Conservation (phyloP, 2,888 invertebrate genomes). For the Dasypolia templi region DNA sequence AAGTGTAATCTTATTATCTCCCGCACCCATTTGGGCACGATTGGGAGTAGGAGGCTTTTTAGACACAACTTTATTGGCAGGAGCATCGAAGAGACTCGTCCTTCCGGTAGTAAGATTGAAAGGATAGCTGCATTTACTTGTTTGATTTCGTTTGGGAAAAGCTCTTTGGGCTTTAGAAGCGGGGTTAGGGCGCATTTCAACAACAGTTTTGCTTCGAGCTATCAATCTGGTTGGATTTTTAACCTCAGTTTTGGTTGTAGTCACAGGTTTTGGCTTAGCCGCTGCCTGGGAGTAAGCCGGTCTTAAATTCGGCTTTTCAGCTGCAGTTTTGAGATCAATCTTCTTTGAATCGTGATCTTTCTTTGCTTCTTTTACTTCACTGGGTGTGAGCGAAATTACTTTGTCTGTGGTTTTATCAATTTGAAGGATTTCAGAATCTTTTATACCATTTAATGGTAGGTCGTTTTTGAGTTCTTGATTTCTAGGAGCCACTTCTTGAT, state of each 20-base stretch:
- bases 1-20: slow-evolving; percentile 76
- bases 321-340: slow-evolving; percentile 70
- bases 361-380: slow-evolving; percentile 72
- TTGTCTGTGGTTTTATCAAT: slow-evolving; percentile 46
- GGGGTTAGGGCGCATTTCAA: slow-evolving; percentile 82
- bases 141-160: slow-evolving; percentile 80
- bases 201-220: slow-evolving; percentile 85
- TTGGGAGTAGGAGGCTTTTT: slow-evolving; percentile 76
- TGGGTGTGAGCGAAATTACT: slow-evolving; percentile 64
- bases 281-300: slow-evolving; percentile 89
- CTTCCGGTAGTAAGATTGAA: slow-evolving; percentile 88
- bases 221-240: slow-evolving; percentile 79
- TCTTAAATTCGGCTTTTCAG: slow-evolving; percentile 76
- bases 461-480: slow-evolving; percentile 11
- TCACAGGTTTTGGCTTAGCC: slow-evolving; percentile 85
- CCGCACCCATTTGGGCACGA: slow-evolving; percentile 78
- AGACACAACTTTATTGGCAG: slow-evolving; percentile 71
- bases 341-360: slow-evolving; percentile 76
- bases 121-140: slow-evolving; percentile 88
- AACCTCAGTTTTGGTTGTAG: slow-evolving; percentile 77
- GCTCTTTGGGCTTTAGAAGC: slow-evolving; percentile 76
- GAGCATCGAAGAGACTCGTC: slow-evolving; percentile 84
- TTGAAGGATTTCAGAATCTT: slow-evolving; percentile 60
- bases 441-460: slow-evolving; percentile 37
- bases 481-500: not conserved